Base-by-base conservation (phyloP, 2,888 invertebrate genomes). In the Eupithecia exiguata region DNA sequence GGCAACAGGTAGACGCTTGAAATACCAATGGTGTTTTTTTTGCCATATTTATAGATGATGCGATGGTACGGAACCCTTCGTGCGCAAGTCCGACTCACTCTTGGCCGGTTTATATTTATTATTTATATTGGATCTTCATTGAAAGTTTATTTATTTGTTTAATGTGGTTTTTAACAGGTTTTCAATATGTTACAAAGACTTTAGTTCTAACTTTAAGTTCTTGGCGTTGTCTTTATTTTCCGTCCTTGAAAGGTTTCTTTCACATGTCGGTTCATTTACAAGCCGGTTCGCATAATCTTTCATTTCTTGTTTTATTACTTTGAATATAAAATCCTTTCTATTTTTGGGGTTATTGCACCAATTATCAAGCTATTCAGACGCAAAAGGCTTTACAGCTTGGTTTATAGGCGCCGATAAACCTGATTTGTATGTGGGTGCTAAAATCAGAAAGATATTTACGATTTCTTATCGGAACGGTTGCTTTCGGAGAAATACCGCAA, bases 321-420 rank as follows among this genome's bases (percentile, higher is more conserved):
- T 58, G 18, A 66, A 40, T 62, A 62, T 43, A 69, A 69, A 69
- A 66, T 58, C 61, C 38, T 72, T 63, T 72, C 72, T 58, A 69
- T 69, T 69, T 65, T 67, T 62, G 61, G 66, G 68, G 53, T 68
- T 69, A 71, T 69, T 30, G 68, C 72, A 70, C 65, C 74, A 70
- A 77, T 77, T 75, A 77, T 70, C 72, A 70, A 65, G 67, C 63
- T 65, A 77, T 77, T 77, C 58, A 53, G 38, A 49, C 25, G 25
- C 72, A 66, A 73, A 77, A 74, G 58, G 71, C 70, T 74, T 74
- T 71, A 78, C 63, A 75, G 68, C 72, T 69, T 69, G 77, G 67
- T 70, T 79, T 79, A 78, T 74, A 74, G 66, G 61, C 74, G 68
- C 62, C 58, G 63, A 76, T 76, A 79, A 78, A 78, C 65, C 53